A percentile compares a stretch with the other conserved stretches of the same genome.
Evolutionary conservation across 2,113 vertebrate species (phyloP).

Genomic region (Sula dactylatra): DNA sequence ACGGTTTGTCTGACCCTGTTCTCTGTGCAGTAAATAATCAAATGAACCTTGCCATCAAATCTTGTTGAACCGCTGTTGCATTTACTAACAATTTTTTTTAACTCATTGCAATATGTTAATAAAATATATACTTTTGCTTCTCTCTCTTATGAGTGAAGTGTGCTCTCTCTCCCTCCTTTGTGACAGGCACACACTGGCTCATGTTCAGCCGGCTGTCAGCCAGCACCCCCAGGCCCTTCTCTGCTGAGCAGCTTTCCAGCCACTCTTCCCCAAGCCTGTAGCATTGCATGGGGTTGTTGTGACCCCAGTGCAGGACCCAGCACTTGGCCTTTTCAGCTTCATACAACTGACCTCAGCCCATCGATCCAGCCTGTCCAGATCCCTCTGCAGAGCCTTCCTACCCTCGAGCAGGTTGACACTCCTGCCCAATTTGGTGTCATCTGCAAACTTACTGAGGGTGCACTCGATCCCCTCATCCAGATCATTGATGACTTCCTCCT

Average conservation of each 20-base stretch:
- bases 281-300: not conserved
- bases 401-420: not conserved
- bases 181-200: no score
- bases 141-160: no score
- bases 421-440: rapidly evolving
- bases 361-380: not conserved
- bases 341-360: rapidly evolving
- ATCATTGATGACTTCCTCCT: not conserved
- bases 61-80: no score
- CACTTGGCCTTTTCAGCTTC: not conserved
- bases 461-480: rapidly evolving
- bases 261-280: not conserved
- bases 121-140: no score
- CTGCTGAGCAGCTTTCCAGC: not conserved
- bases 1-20: no score
- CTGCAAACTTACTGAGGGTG: not conserved
- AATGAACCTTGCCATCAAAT: no score
- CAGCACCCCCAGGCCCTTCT: not conserved
- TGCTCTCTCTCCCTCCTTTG: no score
- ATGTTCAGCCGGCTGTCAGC: not conserved
- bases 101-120: no score
- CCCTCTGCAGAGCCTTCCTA: not conserved
- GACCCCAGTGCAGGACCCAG: not conserved
- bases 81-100: no score
- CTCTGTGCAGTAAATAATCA: no score